These are phyloP conservation scores for Exephanes ischioxanthus DNA, from an alignment of 2,888 invertebrate species.

Conservation along the genomic window DNA sequence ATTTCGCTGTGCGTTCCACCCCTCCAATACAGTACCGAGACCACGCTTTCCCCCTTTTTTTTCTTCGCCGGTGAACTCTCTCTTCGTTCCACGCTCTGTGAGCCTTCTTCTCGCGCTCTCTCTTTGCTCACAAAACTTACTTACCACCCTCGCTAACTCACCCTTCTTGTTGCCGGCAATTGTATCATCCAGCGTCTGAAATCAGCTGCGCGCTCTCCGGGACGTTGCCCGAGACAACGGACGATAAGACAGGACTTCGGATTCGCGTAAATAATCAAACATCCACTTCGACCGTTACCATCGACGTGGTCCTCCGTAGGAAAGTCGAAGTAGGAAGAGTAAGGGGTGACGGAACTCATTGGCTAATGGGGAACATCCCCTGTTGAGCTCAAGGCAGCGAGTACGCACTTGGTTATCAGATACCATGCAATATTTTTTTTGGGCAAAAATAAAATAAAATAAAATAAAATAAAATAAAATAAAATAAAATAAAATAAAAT, in stretches of 20 bases:
- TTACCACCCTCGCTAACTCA: slow-evolving; percentile 59
- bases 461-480: too few relatives aligned
- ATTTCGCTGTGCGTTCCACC: slow-evolving; percentile 74
- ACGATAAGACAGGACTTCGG: not conserved
- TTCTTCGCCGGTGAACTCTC: slow-evolving; percentile 21
- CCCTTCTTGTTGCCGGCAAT: slow-evolving; percentile 72
- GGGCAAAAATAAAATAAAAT: not conserved
- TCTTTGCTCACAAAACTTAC: slow-evolving; percentile 13
- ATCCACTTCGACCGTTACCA: not conserved
- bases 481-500: too few relatives aligned
- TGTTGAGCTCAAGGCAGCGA: too few relatives aligned
- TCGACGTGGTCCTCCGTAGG: not conserved
- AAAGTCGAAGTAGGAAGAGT: not conserved
- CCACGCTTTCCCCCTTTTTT: slow-evolving; percentile 37
- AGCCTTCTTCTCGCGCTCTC: slow-evolving; percentile 43
- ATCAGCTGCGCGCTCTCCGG: slow-evolving; percentile 64
- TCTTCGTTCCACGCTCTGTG: slow-evolving; percentile 42
- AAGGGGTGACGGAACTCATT: not conserved
- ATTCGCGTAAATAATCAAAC: not conserved
- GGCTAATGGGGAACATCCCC: not conserved
- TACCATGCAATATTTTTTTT: too few relatives aligned
- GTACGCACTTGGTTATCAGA: too few relatives aligned
- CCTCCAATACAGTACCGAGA: slow-evolving; percentile 14
- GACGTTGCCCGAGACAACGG: slow-evolving; percentile 35
- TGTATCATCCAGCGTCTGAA: slow-evolving; percentile 76